These are phyloP conservation scores for Gisinianus flammeolus DNA, from an alignment of 2,888 invertebrate genomes.

Conservation along the genomic window DNA sequence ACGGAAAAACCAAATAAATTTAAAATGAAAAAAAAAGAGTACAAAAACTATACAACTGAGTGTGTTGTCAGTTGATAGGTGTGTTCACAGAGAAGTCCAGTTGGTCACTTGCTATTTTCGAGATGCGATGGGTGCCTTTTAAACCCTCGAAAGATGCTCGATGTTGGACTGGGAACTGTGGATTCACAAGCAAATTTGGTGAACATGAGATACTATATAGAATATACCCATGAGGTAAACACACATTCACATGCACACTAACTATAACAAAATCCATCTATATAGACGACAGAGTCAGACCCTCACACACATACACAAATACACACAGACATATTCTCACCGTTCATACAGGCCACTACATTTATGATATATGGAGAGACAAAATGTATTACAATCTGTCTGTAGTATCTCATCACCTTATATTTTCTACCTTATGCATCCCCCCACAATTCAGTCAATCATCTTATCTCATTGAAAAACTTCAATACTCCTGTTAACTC, in stretches of 20 bases:
- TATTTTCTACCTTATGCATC: not conserved
- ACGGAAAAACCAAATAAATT: not conserved
- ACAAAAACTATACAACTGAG: not conserved
- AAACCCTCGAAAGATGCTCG: slow-evolving; percentile 37
- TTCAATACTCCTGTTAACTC: not conserved
- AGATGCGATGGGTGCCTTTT: slow-evolving; percentile 36
- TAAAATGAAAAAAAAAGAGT: not conserved
- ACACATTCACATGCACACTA: not conserved
- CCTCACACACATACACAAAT: not conserved
- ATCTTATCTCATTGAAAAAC: not conserved
- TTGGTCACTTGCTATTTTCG: slow-evolving; percentile 44
- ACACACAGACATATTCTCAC: not conserved
- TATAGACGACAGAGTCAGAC: not conserved
- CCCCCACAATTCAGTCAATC: not conserved
- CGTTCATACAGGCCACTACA: too few relatives aligned
- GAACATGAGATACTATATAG: not conserved
- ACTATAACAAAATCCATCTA: not conserved
- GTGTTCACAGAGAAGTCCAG: slow-evolving; percentile 34
- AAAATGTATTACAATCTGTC: not conserved
- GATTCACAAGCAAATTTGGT: not conserved
- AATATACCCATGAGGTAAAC: not conserved
- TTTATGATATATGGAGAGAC: not conserved
- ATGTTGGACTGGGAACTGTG: not conserved
- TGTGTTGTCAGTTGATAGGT: slow-evolving; percentile 15
- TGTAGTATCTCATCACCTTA: not conserved